Base-by-base conservation (phyloP, 2,797 vertebrate species). In the Lepus oiostolus region DNA sequence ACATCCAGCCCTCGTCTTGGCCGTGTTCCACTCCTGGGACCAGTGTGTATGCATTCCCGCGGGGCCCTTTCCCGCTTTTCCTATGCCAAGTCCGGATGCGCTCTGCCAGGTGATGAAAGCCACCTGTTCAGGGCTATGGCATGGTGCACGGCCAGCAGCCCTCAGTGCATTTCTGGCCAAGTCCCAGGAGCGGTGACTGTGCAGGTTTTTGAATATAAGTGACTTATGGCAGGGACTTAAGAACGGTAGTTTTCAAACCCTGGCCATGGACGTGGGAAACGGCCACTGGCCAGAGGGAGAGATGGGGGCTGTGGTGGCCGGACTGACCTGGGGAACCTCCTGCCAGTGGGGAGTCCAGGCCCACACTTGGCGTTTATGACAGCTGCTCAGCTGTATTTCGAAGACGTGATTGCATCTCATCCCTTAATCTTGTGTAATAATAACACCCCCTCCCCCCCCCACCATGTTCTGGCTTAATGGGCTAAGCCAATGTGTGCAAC, bases 351-450 rank as follows among this genome's bases (percentile, higher is more conserved):
- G 38, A 77, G 42, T 72, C 74, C 10, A 50, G 63, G n/a, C 30
- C 3, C 0, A 50, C 2, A 5, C 35, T 52, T 50, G 68, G 19
- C 81, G 17, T 28, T 35, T 58, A 19, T 3, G 14, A 63, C 5
- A 16, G 65, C 28, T 28, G 12, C 54, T 60, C n/a, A 22, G 5
- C 28, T 82, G 11, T 32, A 47, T 70, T 72, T 72, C 38, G 54
- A 35, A 85, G 42, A 79, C 62, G 62, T 42, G 22, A 76, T 68
- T 47, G 47, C 22, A 54, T 89, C 35, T 68, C 26, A 38, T 24
- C 26, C 21, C 7, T 83, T 54, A 65, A 75, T 52, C 60, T 93
- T 90, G 86, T 63, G 68, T 68, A 60, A 94, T 79, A 95, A 86
- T n/a, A 88, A 76, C 4, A 2, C 35, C 35, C 35, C 52, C n/a